Evolutionary conservation across 2,113 vertebrate genomes (phyloP), one percentile per base, ranked within the genome.

Genomic region (Tyrannus savana): DNA sequence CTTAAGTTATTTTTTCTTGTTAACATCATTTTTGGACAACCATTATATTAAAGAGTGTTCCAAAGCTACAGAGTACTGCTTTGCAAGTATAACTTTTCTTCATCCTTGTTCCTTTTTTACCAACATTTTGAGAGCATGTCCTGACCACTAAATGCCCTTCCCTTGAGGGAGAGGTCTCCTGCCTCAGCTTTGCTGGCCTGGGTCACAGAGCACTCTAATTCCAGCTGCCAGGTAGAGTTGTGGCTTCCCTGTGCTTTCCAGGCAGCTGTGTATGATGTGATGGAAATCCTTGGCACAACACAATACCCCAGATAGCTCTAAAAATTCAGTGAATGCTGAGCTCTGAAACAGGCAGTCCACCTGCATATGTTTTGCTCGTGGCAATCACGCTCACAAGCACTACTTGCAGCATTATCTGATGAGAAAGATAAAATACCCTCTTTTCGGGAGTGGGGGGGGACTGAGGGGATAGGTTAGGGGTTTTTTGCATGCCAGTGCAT

Each of bases 401-500:
- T 44, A 19, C n/a, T 41, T 56, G 14, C 33, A 64, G 12, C 18
- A 41, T n/a, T 46, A 12, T 60, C 35, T 87, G 81, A 41, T 17
- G 25, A 72, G 42, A 64, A 55, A 42, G 35, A 47, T 13, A 64
- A 64, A 62, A 68, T 37, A 31, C 19, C 9, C 10, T 78, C 58
- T 71, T 25, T 56, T 8, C 2, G 3, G 6, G 12, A 10, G 8
- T 7, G 2, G 3, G 6, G 12, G 10, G 8, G 9, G 1, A 52
- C 31, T 52, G 27, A 50, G 44, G 56, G 22, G 31, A 68, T 14
- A 27, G 49, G 13, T 35, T 55, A 63, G 14, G 47, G 22, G 2
- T 2, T 62, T 52, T 78, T 49, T 11, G 9, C 39, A 21, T 23
- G 35, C 7, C 52, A 50, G 30, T 19, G 37, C 12, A 72, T 28